Percentiles rank a stretch among this genome's conserved stretches.
Evolutionary conservation across 2,113 vertebrate species (phyloP).

Genomic region (Paramormyrops kingsleyae): DNA sequence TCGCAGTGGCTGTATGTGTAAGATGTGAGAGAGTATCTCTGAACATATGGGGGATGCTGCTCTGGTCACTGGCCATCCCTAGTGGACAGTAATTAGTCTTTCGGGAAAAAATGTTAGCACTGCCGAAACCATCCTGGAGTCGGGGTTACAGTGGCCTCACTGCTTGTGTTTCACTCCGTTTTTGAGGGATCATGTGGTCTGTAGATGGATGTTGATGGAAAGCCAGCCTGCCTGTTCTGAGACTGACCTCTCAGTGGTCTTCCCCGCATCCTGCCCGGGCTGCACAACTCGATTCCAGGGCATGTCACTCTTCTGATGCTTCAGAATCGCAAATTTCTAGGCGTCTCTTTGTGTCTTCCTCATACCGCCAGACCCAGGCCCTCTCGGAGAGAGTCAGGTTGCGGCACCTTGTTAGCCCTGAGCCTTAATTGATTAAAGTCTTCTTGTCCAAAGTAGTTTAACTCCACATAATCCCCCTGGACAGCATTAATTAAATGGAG

Average conservation of each 20-base stretch:
- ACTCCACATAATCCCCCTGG: conserved; percentile 2
- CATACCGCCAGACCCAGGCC: conserved; percentile 2
- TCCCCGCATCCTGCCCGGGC: neutral
- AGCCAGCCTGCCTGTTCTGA: neutral
- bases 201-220: neutral
- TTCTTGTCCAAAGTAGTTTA: conserved; percentile 25
- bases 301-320: conserved; percentile 1
- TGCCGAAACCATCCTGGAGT: neutral
- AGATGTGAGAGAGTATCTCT: neutral
- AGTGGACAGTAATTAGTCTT: conserved; percentile 22
- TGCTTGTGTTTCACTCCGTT: neutral
- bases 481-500: conserved; percentile 16
- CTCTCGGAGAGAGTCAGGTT: conserved; percentile 24
- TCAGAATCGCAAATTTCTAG: conserved; percentile 26
- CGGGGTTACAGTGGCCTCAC: neutral
- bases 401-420: conserved; percentile 22
- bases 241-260: neutral
- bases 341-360: conserved; percentile 34
- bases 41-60: neutral
- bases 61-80: neutral
- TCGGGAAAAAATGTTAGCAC: neutral
- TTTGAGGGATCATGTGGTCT: neutral
- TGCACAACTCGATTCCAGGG: conserved; percentile 13
- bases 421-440: conserved; percentile 31
- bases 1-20: neutral